Percentiles rank a stretch among this genome's conserved stretches.
Evolutionary conservation across 1,140 invertebrate genomes (phyloP).

Genomic region (Cryptotermes secundus): DNA sequence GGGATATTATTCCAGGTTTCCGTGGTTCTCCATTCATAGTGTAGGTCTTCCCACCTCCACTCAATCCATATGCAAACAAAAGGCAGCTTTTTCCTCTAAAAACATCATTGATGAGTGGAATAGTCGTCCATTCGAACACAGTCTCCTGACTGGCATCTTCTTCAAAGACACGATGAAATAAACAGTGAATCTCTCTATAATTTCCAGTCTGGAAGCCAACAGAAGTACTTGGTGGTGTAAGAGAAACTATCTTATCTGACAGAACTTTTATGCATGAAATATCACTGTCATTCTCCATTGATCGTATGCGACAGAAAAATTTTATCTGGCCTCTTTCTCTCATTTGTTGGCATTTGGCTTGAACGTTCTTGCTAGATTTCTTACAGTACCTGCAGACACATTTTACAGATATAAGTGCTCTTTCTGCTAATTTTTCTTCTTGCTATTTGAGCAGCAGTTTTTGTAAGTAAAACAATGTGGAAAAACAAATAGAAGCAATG

Average conservation of each 20-base stretch:
- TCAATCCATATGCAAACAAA: slow-evolving; percentile 94
- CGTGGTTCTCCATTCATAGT: slow-evolving; percentile 84
- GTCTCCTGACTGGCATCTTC: slow-evolving; percentile 74
- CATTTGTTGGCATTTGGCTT: too few relatives aligned
- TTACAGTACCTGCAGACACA: too few relatives aligned
- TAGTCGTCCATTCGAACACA: slow-evolving; percentile 80
- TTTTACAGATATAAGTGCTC: too few relatives aligned
- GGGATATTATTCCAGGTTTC: slow-evolving; percentile 83
- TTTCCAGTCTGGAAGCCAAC: slow-evolving; percentile 59
- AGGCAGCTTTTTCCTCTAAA: slow-evolving; percentile 82
- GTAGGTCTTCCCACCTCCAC: slow-evolving; percentile 94
- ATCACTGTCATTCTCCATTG: slow-evolving; percentile 64
- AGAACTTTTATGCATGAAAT: slow-evolving; percentile 70
- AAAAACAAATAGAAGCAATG: too few relatives aligned
- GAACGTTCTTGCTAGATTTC: too few relatives aligned
- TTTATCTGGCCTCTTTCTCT: slow-evolving; percentile 65
- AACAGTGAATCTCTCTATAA: slow-evolving; percentile 71
- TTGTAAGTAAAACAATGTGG: too few relatives aligned
- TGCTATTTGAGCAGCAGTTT: too few relatives aligned
- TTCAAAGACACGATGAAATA: slow-evolving; percentile 84
- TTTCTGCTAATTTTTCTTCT: too few relatives aligned
- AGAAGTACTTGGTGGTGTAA: slow-evolving; percentile 63
- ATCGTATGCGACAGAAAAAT: slow-evolving; percentile 81
- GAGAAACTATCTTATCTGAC: slow-evolving; percentile 65
- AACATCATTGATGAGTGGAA: slow-evolving; percentile 81